Evolutionary conservation across 2,888 invertebrate genomes (phyloP).

Genomic region (Drosophila emarginata): DNA sequence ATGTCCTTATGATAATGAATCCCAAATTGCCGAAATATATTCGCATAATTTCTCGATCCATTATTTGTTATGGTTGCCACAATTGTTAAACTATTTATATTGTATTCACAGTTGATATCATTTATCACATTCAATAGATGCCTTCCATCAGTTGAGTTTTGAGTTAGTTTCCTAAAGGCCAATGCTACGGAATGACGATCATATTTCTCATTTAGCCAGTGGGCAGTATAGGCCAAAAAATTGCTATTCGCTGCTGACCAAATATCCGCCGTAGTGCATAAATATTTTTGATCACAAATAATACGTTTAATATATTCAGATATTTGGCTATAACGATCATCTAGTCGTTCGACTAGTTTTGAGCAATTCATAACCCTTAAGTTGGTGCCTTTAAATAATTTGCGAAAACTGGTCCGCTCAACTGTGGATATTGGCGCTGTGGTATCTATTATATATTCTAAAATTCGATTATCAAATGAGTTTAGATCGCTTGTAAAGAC

Average conservation of each 20-base stretch:
- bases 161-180: constrained; percentile 28
- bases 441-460: constrained; percentile 42
- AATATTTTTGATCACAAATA: constrained; percentile 33
- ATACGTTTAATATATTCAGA: constrained; percentile 14
- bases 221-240: constrained; percentile 40
- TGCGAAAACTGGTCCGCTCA: constrained; percentile 36
- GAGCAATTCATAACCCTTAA: constrained; percentile 28
- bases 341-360: constrained; percentile 19
- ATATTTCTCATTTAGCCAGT: constrained; percentile 44
- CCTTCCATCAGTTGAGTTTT: neutral
- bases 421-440: constrained; percentile 31
- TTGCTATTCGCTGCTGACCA: constrained; percentile 20
- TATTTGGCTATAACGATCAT: constrained; percentile 35
- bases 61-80: constrained; percentile 35
- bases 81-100: constrained; percentile 35
- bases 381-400: constrained; percentile 35
- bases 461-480: constrained; percentile 34
- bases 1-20: constrained; percentile 18
- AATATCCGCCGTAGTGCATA: constrained; percentile 38
- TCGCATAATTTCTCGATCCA: neutral
- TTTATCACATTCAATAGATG: constrained; percentile 31
- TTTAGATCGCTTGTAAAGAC: constrained; percentile 1
- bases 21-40: constrained; percentile 28
- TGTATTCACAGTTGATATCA: constrained; percentile 30
- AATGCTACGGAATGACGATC: constrained; percentile 35